Percentiles rank a stretch among this genome's conserved stretches.
Evolutionary conservation across 1,140 invertebrate species (phyloP).

Genomic region (Sycophaga agraensis): DNA sequence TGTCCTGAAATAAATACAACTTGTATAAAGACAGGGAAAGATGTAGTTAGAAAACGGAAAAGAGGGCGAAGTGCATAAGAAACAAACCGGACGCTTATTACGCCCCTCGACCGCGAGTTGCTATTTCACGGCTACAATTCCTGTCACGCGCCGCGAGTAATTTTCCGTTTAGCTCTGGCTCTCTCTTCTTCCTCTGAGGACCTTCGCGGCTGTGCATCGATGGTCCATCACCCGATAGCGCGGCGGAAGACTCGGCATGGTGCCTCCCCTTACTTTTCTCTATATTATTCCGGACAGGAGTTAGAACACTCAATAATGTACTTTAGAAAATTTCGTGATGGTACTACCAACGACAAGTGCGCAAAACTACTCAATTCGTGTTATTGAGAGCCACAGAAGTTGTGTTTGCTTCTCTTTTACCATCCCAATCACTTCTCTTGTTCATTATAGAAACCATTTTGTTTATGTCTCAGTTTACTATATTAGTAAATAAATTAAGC

Average conservation of each 20-base stretch:
- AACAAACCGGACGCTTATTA: constrained; percentile 12
- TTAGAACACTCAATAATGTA: constrained; percentile 56
- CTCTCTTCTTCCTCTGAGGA: constrained; percentile 7
- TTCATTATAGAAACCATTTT: no score
- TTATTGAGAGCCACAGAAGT: constrained; percentile 43
- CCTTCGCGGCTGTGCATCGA: neutral
- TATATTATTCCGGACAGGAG: constrained; percentile 53
- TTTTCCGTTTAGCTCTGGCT: constrained; percentile 41
- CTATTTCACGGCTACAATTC: constrained; percentile 26
- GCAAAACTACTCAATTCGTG: constrained; percentile 52
- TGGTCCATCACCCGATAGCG: constrained; percentile 41
- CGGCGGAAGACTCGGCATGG: no score
- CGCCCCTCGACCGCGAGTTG: neutral
- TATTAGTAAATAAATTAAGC: no score
- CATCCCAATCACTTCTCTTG: no score
- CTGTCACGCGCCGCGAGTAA: constrained; percentile 39
- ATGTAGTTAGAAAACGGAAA: no score
- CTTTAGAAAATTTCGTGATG: constrained; percentile 58
- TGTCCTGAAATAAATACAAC: no score
- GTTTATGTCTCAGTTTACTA: no score
- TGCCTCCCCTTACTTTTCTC: constrained; percentile 36
- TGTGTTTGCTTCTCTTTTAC: neutral
- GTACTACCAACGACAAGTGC: constrained; percentile 42
- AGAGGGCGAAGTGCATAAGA: constrained; percentile 7
- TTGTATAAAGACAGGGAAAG: no score